phyloP scores from a whole-genome alignment of 2,113 vertebrate species.

The Eclectus roratus region DNA sequence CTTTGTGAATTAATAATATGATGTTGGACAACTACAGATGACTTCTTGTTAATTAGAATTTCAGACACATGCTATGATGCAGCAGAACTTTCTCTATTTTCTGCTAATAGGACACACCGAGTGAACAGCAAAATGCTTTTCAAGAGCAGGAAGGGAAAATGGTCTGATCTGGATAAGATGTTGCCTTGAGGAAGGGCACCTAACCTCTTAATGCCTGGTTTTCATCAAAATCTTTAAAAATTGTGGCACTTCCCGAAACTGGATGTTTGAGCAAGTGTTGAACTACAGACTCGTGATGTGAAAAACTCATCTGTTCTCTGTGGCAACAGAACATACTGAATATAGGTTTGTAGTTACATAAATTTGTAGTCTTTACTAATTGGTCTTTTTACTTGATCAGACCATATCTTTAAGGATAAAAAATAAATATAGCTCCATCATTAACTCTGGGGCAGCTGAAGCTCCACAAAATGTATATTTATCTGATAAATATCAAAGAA shows the following conservation, averaged over 20 bases:
- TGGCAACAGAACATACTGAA: not conserved
- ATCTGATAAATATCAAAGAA: not conserved
- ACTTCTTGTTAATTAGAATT: slow-evolving; percentile 62
- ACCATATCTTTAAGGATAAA: not conserved
- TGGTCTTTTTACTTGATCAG: slow-evolving; percentile 1
- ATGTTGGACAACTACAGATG: slow-evolving; percentile 55
- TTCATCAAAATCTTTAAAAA: not conserved
- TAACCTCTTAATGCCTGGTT: not conserved
- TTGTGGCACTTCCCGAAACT: not conserved
- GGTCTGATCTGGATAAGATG: not conserved
- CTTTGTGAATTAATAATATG: slow-evolving; percentile 57
- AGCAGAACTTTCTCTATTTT: slow-evolving; percentile 44
- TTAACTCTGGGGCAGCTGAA: not conserved
- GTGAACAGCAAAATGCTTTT: slow-evolving; percentile 33
- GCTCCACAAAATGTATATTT: not conserved
- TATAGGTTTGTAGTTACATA: not conserved
- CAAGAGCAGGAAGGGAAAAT: not conserved
- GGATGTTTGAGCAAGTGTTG: not conserved
- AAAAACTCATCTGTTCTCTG: not conserved
- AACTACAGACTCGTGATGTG: not conserved
- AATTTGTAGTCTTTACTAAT: not conserved
- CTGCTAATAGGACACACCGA: not conserved
- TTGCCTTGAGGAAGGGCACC: not conserved
- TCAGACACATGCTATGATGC: slow-evolving; percentile 38
- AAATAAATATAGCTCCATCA: not conserved